These are phyloP conservation scores for Sphaerophoria rueppellii DNA, from an alignment of 2,888 invertebrate species.

Conservation along the genomic window DNA sequence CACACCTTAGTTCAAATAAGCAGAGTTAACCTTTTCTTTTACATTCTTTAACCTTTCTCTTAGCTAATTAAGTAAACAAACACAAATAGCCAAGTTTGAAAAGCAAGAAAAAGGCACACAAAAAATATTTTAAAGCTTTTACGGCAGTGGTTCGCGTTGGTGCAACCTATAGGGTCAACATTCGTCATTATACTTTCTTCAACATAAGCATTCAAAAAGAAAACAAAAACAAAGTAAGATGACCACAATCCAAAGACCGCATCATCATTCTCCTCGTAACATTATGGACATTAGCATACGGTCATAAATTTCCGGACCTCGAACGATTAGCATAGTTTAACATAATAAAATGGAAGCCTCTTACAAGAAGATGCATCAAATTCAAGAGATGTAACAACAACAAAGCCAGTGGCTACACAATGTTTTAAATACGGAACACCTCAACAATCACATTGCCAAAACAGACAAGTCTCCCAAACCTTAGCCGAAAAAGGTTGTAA, in stretches of 20 bases:
- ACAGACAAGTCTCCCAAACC: constrained; percentile 40
- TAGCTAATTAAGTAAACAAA: no score
- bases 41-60: no score
- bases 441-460: constrained; percentile 10
- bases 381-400: constrained; percentile 36
- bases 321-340: constrained; percentile 60
- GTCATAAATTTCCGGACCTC: constrained; percentile 63
- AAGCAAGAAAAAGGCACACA: background rate
- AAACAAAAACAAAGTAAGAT: constrained; percentile 33
- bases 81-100: no score
- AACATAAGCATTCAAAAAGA: background rate
- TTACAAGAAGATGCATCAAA: constrained; percentile 30
- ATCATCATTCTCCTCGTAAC: constrained; percentile 14
- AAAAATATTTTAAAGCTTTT: background rate
- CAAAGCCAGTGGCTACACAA: background rate
- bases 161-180: constrained; percentile 2
- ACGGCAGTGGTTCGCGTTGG: background rate
- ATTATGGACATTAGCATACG: constrained; percentile 53
- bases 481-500: constrained; percentile 46
- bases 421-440: constrained; percentile 23
- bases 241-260: constrained; percentile 11
- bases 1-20: no score
- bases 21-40: no score
- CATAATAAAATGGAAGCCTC: constrained; percentile 52
- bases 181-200: background rate